These are phyloP conservation scores for Grapholita molesta DNA, from an alignment of 1,140 invertebrate species.

Conservation along the genomic window DNA sequence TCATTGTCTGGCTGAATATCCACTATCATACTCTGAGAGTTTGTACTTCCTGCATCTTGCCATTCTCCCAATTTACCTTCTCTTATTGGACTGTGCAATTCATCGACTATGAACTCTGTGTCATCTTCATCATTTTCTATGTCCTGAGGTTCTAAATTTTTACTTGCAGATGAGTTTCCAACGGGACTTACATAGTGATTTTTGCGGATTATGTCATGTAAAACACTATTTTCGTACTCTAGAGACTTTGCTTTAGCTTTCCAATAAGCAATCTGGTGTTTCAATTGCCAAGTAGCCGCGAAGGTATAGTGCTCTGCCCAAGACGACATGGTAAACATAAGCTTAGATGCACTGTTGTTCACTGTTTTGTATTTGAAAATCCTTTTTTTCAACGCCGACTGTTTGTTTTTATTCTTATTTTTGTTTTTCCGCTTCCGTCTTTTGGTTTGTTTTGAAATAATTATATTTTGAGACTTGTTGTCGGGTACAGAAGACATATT, in stretches of 20 bases:
- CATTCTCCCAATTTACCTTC: slow-evolving; percentile 22
- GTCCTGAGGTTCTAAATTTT: background rate
- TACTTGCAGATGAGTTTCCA: background rate
- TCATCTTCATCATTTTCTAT: slow-evolving; percentile 8
- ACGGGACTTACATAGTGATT: slow-evolving; percentile 43
- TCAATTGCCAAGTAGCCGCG: slow-evolving; percentile 74
- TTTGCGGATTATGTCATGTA: slow-evolving; percentile 74
- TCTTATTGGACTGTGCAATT: background rate
- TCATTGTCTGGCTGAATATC: slow-evolving; percentile 23
- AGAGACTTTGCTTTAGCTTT: slow-evolving; percentile 81
- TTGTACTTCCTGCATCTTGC: slow-evolving; percentile 4
- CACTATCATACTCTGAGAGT: background rate
- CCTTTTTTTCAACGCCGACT: slow-evolving; percentile 22
- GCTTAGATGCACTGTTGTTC: slow-evolving; percentile 26
- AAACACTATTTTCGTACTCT: slow-evolving; percentile 81
- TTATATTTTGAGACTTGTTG: slow-evolving; percentile 23
- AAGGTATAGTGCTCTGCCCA: slow-evolving; percentile 59
- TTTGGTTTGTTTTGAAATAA: slow-evolving; percentile 19
- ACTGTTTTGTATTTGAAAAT: slow-evolving; percentile 19
- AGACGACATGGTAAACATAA: slow-evolving; percentile 49
- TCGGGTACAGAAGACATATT: slow-evolving; percentile 22
- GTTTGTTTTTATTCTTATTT: slow-evolving; percentile 25
- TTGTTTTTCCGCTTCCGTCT: slow-evolving; percentile 27
- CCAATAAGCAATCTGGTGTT: slow-evolving; percentile 82
- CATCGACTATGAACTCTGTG: background rate